phyloP scores from a whole-genome alignment of 2,113 vertebrate species.

The Nymphicus hollandicus region DNA sequence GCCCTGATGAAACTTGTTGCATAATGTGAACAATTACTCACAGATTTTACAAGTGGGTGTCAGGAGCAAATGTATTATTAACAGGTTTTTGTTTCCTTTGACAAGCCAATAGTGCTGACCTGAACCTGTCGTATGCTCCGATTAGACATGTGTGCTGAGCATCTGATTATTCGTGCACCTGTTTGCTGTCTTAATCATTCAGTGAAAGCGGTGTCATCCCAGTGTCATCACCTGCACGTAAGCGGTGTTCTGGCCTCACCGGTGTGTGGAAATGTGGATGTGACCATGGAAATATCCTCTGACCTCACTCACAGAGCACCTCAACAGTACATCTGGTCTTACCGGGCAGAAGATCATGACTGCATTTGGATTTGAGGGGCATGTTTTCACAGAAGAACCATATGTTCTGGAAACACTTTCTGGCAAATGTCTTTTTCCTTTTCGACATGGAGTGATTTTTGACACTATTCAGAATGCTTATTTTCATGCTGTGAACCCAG shows the following conservation, averaged over 20 bases:
- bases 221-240: not conserved
- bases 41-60: not conserved
- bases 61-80: not conserved
- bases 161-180: not conserved
- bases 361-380: not conserved
- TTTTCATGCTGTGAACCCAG: not conserved
- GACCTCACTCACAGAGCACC: rapidly evolving
- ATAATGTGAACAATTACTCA: not conserved
- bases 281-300: not conserved
- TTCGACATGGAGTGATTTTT: rapidly evolving
- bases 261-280: not conserved
- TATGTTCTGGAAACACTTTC: not conserved
- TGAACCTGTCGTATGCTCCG: not conserved
- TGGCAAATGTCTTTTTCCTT: rapidly evolving
- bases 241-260: rapidly evolving
- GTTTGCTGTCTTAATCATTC: not conserved
- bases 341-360: not conserved
- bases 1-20: not conserved
- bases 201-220: not conserved
- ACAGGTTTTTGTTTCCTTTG: not conserved
- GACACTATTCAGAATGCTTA: not conserved
- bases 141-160: not conserved
- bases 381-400: rapidly evolving
- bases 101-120: not conserved
- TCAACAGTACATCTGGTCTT: not conserved